These are phyloP conservation scores for Steinernema feltiae DNA, from an alignment of 1,140 invertebrate species.

Conservation along the genomic window DNA sequence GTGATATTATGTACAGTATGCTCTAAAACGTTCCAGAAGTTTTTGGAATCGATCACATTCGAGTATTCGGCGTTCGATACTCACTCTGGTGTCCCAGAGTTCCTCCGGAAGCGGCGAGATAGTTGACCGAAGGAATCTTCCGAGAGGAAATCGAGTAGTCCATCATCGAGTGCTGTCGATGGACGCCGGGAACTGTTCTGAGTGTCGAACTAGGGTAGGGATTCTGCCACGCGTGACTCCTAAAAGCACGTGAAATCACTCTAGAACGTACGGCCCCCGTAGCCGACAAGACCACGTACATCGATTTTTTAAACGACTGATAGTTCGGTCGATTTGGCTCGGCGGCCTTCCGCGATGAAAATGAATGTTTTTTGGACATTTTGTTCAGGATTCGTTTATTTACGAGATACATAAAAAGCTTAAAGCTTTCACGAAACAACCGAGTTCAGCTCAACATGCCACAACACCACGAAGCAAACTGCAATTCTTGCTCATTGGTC, in stretches of 20 bases:
- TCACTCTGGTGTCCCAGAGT: background rate
- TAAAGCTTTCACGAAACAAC: no score
- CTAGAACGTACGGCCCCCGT: background rate
- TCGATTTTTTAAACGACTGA: no score
- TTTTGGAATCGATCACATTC: background rate
- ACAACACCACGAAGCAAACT: no score
- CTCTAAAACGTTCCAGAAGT: background rate
- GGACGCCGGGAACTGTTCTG: background rate
- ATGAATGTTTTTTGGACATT: no score
- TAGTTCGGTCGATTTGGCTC: no score
- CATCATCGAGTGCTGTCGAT: background rate
- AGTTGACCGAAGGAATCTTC: background rate
- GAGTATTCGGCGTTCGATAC: slow-evolving; percentile 1
- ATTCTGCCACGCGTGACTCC: background rate
- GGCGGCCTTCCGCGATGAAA: no score
- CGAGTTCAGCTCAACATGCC: no score
- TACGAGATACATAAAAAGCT: no score
- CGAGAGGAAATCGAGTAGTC: background rate
- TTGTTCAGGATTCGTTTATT: no score
- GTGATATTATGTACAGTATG: no score
- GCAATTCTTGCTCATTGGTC: no score
- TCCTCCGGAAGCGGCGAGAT: background rate
- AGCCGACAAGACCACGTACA: background rate
- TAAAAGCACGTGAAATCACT: background rate
- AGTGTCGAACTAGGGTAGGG: background rate